Percentiles rank a stretch among this genome's conserved stretches.
phyloP scores from a whole-genome alignment of 2,113 vertebrate species.

The Rostratula benghalensis region DNA sequence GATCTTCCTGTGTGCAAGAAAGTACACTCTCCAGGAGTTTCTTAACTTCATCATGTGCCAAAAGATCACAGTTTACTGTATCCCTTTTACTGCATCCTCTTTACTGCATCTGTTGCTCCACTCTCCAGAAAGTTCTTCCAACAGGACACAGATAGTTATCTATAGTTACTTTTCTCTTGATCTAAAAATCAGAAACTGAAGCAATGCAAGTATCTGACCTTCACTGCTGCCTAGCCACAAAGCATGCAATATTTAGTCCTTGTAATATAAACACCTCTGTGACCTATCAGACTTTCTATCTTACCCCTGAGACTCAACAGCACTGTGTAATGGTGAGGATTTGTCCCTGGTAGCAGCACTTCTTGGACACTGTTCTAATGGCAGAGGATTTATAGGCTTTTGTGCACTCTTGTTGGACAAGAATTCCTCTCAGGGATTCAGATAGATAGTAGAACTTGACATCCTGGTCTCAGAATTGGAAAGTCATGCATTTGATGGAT shows the following conservation, averaged over 20 bases:
- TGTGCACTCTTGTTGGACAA: background rate
- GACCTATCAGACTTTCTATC: background rate
- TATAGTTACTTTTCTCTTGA: background rate
- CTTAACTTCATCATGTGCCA: background rate
- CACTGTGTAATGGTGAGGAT: background rate
- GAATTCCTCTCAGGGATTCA: background rate
- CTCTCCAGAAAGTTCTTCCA: background rate
- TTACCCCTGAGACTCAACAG: background rate
- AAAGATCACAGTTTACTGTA: background rate
- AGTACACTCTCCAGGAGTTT: background rate
- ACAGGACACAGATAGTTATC: background rate
- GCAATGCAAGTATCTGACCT: background rate
- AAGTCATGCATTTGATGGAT: no score
- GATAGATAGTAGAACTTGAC: background rate
- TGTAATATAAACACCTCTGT: background rate
- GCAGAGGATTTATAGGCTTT: background rate
- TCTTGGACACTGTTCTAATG: background rate
- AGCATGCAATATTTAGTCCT: background rate
- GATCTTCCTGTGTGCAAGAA: background rate
- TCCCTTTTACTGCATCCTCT: background rate
- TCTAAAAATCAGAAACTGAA: background rate
- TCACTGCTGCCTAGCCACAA: background rate
- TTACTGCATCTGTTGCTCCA: background rate
- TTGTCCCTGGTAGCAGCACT: background rate
- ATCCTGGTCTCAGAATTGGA: no score